Evolutionary conservation across 2,888 invertebrate species (phyloP).

Genomic region (Scaptodrosophila latifasciaeformis): DNA sequence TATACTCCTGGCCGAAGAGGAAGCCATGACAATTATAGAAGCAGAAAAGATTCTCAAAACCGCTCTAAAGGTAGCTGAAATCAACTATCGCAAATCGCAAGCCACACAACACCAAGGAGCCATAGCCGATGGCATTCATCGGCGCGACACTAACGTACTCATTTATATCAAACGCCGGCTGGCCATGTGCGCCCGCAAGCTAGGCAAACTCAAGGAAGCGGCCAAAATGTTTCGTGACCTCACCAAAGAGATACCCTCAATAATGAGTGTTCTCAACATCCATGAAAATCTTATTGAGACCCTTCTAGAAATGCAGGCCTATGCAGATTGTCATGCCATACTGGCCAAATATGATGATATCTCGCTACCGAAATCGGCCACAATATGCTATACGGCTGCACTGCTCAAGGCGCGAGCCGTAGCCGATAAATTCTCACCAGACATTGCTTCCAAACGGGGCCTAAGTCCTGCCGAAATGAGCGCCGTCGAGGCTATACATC

Average conservation of each 20-base stretch:
- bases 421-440: conserved; percentile 92
- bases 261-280: conserved; percentile 93
- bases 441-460: conserved; percentile 88
- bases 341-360: conserved; percentile 94
- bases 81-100: conserved; percentile 86
- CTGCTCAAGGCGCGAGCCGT: conserved; percentile 92
- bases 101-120: conserved; percentile 85
- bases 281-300: conserved; percentile 98
- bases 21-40: conserved; percentile 93
- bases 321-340: conserved; percentile 96
- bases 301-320: conserved; percentile 95
- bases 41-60: conserved; percentile 88
- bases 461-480: conserved; percentile 91
- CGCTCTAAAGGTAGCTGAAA: conserved; percentile 89
- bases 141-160: conserved; percentile 93
- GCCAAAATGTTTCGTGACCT: conserved; percentile 97
- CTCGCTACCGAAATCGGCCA: conserved; percentile 94
- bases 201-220: conserved; percentile 95
- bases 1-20: conserved; percentile 96
- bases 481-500: conserved; percentile 94
- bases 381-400: conserved; percentile 96
- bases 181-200: conserved; percentile 97
- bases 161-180: conserved; percentile 95
- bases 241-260: conserved; percentile 96
- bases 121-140: conserved; percentile 84